These are phyloP conservation scores for Nannospalax galili DNA, from an alignment of 2,113 vertebrate genomes.

Conservation along the genomic window DNA sequence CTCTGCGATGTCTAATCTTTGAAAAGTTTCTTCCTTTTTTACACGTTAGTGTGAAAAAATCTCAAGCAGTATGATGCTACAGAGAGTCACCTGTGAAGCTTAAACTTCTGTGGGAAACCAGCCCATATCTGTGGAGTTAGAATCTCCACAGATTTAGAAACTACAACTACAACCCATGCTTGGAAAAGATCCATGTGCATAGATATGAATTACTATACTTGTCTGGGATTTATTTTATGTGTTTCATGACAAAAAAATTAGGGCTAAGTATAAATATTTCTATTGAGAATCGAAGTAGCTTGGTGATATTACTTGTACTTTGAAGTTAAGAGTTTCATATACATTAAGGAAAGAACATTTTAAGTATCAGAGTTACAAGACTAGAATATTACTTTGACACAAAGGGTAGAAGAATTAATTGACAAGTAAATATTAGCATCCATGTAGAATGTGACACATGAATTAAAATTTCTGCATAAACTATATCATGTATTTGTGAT, in stretches of 20 bases:
- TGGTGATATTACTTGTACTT: not conserved
- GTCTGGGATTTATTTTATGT: not conserved
- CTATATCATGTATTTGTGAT: constrained; percentile 14
- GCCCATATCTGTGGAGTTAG: not conserved
- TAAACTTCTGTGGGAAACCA: not conserved
- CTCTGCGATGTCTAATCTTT: not conserved
- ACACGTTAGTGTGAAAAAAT: not conserved
- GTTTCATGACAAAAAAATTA: not conserved
- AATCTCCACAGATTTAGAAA: not conserved
- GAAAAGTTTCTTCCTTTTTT: not conserved
- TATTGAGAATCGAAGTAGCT: not conserved
- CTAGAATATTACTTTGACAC: not conserved
- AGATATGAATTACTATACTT: not conserved
- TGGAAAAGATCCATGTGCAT: not conserved
- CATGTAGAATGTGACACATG: not conserved
- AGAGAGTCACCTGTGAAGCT: not conserved
- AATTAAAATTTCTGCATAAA: not conserved
- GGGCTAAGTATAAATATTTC: not conserved
- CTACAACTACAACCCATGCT: not conserved
- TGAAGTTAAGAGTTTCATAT: not conserved
- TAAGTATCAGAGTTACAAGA: not conserved
- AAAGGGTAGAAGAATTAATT: not conserved
- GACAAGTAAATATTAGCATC: constrained; percentile 21
- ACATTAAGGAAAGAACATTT: not conserved
- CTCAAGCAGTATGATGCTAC: not conserved